Base-by-base conservation (phyloP, 2,888 invertebrate genomes). In the Tipula lateralis region DNA sequence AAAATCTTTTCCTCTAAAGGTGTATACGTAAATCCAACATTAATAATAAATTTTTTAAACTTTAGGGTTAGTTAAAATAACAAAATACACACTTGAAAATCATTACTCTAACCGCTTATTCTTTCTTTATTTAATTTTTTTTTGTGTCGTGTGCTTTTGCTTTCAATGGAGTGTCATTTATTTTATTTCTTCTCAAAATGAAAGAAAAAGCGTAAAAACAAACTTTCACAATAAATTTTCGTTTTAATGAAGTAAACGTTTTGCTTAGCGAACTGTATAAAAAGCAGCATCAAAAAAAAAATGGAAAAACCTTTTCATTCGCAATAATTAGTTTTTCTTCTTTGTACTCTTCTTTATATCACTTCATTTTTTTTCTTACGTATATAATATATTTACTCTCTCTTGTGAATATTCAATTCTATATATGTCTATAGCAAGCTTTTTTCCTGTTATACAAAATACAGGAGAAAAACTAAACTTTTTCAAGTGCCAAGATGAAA, bases 231-330 rank as follows among this genome's bases (percentile, higher is more conserved):
- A 66, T 66, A 66, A 66, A 66, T 66, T 66, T 24, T 66, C 66
- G 24, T 66, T 66, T 66, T 66, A 66, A 66, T 66, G 66, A 66
- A 66, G 66, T 66, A 66, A 66, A 66, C 66, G 66, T 66, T 66
- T 66, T 66, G 66, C 66, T 66, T 66, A 66, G 66, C 66, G 66
- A 66, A 66, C 66, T 66, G 66, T 66, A 66, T 66, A 66, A 66
- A 66, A 66, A 66, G 66, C 66, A 66, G 24, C 66, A 66, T 24
- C 9, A 24, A 66, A 66, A 66, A 66, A 66, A 66, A 44, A 44
- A n/a, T n/a, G n/a, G 9, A 3, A 66, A 66, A 66, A 66, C 24
- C 66, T 66, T 66, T 66, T 24, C 66, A 66, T 66, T 66, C 66
- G 66, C 66, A 66, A 66, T 66, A 66, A 66, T 66, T 66, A 66